Conservation (phyloP, 2,888 invertebrate genomes). For the Zygogramma bicolorata region DNA sequence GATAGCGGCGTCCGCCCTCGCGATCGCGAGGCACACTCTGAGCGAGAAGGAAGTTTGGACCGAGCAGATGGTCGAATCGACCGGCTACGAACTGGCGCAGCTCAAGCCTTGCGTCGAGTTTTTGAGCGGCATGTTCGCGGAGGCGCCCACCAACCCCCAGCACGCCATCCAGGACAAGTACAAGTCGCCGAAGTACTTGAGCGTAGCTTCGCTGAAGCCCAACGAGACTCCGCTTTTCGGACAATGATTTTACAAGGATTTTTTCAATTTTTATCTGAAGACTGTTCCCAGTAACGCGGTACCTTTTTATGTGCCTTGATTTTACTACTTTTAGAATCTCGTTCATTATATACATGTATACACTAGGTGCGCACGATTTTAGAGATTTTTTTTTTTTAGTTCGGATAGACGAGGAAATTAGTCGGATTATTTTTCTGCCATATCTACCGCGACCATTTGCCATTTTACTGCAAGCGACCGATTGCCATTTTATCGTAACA, state of each 20-base stretch:
- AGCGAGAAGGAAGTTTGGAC: slow-evolving; percentile 74
- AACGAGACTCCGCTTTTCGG: slow-evolving; percentile 39
- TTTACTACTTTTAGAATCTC: not conserved
- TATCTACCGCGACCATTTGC: too few species aligned
- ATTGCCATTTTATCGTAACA: slow-evolving; percentile 10
- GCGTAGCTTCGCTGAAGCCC: slow-evolving; percentile 56
- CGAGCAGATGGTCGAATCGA: slow-evolving; percentile 71
- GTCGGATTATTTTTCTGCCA: too few species aligned
- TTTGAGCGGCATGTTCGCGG: slow-evolving; percentile 76
- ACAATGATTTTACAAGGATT: slow-evolving; percentile 29
- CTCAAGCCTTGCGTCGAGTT: slow-evolving; percentile 77
- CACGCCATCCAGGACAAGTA: slow-evolving; percentile 93
- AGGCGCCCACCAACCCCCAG: slow-evolving; percentile 69
- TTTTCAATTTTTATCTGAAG: slow-evolving; percentile 26
- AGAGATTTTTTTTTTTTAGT: slow-evolving; percentile 7
- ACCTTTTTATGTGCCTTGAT: slow-evolving; percentile 35
- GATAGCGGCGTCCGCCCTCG: slow-evolving; percentile 84
- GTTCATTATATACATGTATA: not conserved
- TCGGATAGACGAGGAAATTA: too few species aligned
- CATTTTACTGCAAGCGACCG: not conserved
- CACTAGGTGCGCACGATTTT: not conserved
- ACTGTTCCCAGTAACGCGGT: slow-evolving; percentile 31
- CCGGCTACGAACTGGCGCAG: slow-evolving; percentile 77
- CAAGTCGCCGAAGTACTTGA: slow-evolving; percentile 76
- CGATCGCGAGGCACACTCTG: slow-evolving; percentile 82